phyloP scores from a whole-genome alignment of 2,797 vertebrate species.

The Acrossocheilus wenchowensis region DNA sequence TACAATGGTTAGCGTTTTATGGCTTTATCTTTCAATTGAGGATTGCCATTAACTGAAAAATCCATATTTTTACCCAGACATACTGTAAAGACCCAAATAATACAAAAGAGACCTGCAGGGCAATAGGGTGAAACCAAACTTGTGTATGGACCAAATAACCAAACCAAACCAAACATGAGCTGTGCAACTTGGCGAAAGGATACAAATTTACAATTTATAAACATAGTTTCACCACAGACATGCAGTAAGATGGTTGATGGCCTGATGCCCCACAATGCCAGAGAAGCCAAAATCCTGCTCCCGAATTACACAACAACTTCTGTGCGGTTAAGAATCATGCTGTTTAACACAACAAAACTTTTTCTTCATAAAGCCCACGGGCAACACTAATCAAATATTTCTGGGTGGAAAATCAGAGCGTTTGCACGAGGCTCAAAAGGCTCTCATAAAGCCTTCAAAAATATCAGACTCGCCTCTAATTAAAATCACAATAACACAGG shows the following conservation, averaged over 20 bases:
- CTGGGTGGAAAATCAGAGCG: slow-evolving; percentile 27
- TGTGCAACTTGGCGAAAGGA: slow-evolving; percentile 64
- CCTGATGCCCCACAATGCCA: slow-evolving; percentile 64
- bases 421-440: slow-evolving; percentile 11
- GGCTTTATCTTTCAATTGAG: neutral
- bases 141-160: neutral
- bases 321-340: slow-evolving; percentile 61
- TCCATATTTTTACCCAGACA: neutral
- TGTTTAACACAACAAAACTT: slow-evolving; percentile 39
- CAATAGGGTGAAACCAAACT: neutral
- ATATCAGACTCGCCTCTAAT: slow-evolving; percentile 69
- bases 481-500: slow-evolving; percentile 64
- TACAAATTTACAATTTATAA: slow-evolving; percentile 65
- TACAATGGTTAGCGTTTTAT: neutral
- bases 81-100: neutral
- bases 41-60: neutral
- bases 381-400: slow-evolving; percentile 45
- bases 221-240: slow-evolving; percentile 69
- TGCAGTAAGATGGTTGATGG: slow-evolving; percentile 58
- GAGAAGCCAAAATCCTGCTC: slow-evolving; percentile 61
- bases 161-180: slow-evolving; percentile 11
- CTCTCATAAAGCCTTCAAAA: slow-evolving; percentile 59
- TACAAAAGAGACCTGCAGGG: neutral
- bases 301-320: slow-evolving; percentile 69
- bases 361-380: slow-evolving; percentile 28